These are phyloP conservation scores for Anoplius nigerrimus DNA, from an alignment of 2,888 invertebrate genomes.

Conservation along the genomic window DNA sequence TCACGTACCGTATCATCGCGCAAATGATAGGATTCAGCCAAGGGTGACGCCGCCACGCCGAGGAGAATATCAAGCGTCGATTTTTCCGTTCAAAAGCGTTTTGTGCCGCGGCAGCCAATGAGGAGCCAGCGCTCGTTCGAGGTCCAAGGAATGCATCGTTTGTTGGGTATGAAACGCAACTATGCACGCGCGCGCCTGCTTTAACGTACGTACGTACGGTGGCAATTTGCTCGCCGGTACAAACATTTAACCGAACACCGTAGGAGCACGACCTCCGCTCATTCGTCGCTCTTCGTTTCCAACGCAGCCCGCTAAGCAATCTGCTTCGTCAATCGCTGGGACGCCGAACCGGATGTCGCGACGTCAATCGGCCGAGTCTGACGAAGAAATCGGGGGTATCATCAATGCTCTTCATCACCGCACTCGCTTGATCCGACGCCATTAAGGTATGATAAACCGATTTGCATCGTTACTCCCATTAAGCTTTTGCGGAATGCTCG, in stretches of 20 bases:
- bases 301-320: slow-evolving; percentile 52
- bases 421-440: slow-evolving; percentile 63
- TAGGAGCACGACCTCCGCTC: slow-evolving; percentile 63
- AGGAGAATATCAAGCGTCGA: slow-evolving; percentile 62
- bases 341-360: slow-evolving; percentile 54
- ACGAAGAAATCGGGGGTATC: slow-evolving; percentile 51
- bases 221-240: neutral
- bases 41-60: slow-evolving; percentile 55
- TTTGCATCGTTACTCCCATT: neutral
- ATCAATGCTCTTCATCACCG: slow-evolving; percentile 59
- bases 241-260: neutral
- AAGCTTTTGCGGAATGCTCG: too few relatives aligned
- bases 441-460: slow-evolving; percentile 35
- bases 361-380: slow-evolving; percentile 59
- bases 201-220: neutral
- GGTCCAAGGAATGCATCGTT: slow-evolving; percentile 60
- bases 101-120: slow-evolving; percentile 55
- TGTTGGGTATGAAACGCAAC: slow-evolving; percentile 57
- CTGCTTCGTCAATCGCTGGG: slow-evolving; percentile 42
- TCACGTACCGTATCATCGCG: slow-evolving; percentile 39
- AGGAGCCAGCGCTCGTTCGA: slow-evolving; percentile 64
- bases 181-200: neutral
- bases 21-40: slow-evolving; percentile 64
- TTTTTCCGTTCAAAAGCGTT: slow-evolving; percentile 52
- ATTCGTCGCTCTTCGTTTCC: slow-evolving; percentile 68